Base-by-base conservation (phyloP, 2,888 invertebrate species). In the Ormyrus nitidulus region DNA sequence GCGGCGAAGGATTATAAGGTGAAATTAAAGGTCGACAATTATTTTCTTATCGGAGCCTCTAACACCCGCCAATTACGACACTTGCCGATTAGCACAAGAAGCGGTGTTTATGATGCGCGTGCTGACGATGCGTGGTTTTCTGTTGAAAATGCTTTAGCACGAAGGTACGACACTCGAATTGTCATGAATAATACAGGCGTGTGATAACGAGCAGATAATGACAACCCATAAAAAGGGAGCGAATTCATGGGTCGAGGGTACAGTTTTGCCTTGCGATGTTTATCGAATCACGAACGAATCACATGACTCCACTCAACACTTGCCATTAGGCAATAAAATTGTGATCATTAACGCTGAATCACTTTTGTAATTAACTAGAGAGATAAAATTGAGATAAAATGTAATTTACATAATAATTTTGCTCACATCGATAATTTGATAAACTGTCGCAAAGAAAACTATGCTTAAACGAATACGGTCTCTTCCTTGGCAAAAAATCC, bases 151-250 rank as follows among this genome's bases (percentile, higher is more conserved):
- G 49, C 34, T 77, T 34, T 53, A 49, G 56, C 62, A 66, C 56
- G 51, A 64, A 10, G 49, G 49, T 11, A 69, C 48, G 48, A 58
- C 53, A 71, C 71, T 71, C 61, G 70, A 65, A 61, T 49, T 11
- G 10, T 46, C 70, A 77, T 80, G 73, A 80, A 80, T 80, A 80
- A 74, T 80, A 74, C 71, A 74, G 54, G 66, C 62, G 58, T 66
- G 81, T 51, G 77, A 77, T 81, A 74, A 81, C 74, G 77, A 81
- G 77, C 59, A 77, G 77, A 77, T 77, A 74, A 81, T 81, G 76
- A 46, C 64, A 62, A 69, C n/a, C 68, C 72, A 62, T 77, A 77
- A 80, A 80, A 77, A 80, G 80, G 72, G 76, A 80, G 75, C 62
- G 80, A 76, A 72, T 76, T 75, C 59, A 66, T 70, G 71, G 49